Conservation (phyloP, 2,888 invertebrate species). For the Patella depressa region DNA sequence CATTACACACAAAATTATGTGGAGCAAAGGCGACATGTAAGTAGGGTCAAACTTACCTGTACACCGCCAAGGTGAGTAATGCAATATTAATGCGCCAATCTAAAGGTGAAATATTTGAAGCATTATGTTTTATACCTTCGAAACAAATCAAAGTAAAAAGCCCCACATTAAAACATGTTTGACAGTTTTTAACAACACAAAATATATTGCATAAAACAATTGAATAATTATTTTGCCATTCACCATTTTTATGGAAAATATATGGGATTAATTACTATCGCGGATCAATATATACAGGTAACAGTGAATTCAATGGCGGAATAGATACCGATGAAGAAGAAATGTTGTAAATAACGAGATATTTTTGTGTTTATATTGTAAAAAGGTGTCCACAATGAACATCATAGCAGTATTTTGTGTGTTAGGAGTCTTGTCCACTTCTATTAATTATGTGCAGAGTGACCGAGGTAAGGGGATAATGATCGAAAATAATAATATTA, state of each 20-base stretch:
- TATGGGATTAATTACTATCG: background rate
- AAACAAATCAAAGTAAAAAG: background rate
- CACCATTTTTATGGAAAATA: background rate
- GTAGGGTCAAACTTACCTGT: background rate
- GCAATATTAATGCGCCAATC: background rate
- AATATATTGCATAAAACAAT: too few species aligned
- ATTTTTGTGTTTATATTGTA: background rate
- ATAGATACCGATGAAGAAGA: background rate
- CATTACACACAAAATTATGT: too few species aligned
- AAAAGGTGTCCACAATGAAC: background rate
- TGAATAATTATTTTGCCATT: too few species aligned
- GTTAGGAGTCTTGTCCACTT: background rate
- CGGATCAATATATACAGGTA: background rate
- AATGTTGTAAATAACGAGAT: conserved; percentile 1
- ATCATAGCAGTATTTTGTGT: background rate
- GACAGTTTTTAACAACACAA: too few species aligned
- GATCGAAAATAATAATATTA: too few species aligned
- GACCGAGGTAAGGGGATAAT: too few species aligned
- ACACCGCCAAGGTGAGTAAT: conserved; percentile 5
- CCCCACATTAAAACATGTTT: too few species aligned
- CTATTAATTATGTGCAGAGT: background rate
- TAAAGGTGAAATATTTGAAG: background rate
- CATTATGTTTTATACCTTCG: background rate
- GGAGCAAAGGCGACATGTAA: too few species aligned
- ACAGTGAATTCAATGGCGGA: conserved; percentile 2